Evolutionary conservation across 2,888 invertebrate species (phyloP).

Genomic region (Caenorhabditis wallacei): DNA sequence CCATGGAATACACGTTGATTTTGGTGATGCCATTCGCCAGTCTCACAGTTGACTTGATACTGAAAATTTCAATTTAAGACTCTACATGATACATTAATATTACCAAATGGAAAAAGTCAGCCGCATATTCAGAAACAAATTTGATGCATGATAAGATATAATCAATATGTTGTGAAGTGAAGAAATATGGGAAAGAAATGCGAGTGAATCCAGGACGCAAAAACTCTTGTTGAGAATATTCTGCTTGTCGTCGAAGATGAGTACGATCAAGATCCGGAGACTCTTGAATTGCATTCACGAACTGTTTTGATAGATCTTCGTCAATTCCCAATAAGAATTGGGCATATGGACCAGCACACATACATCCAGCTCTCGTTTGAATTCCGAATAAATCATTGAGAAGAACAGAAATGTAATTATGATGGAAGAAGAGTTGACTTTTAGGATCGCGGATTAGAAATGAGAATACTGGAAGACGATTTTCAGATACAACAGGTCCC

Average conservation of each 20-base stretch:
- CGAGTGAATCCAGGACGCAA: slow-evolving; percentile 90
- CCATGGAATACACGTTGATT: slow-evolving; percentile 89
- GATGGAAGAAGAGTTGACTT: slow-evolving; percentile 89
- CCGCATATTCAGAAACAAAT: slow-evolving; percentile 92
- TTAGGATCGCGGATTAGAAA: slow-evolving; percentile 88
- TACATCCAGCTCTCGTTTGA: slow-evolving; percentile 84
- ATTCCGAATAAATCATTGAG: slow-evolving; percentile 95
- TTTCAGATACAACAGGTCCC: not conserved
- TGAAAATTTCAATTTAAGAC: slow-evolving; percentile 84
- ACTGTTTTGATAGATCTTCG: slow-evolving; percentile 88
- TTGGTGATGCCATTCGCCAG: slow-evolving; percentile 93
- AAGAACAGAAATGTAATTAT: slow-evolving; percentile 91
- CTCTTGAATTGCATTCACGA: slow-evolving; percentile 88
- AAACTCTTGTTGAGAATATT: slow-evolving; percentile 84
- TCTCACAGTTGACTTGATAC: slow-evolving; percentile 91
- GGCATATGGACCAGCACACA: slow-evolving; percentile 91
- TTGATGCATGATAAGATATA: slow-evolving; percentile 87
- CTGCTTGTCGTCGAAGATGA: slow-evolving; percentile 84
- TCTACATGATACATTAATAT: not conserved
- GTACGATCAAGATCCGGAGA: slow-evolving; percentile 86
- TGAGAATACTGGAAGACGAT: slow-evolving; percentile 90
- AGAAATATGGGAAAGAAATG: slow-evolving; percentile 91
- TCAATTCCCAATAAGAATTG: slow-evolving; percentile 92
- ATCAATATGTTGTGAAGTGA: slow-evolving; percentile 85
- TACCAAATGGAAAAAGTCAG: slow-evolving; percentile 89